Evolutionary conservation across 2,797 vertebrate species (phyloP).

Genomic region (Gadopsis marmoratus): DNA sequence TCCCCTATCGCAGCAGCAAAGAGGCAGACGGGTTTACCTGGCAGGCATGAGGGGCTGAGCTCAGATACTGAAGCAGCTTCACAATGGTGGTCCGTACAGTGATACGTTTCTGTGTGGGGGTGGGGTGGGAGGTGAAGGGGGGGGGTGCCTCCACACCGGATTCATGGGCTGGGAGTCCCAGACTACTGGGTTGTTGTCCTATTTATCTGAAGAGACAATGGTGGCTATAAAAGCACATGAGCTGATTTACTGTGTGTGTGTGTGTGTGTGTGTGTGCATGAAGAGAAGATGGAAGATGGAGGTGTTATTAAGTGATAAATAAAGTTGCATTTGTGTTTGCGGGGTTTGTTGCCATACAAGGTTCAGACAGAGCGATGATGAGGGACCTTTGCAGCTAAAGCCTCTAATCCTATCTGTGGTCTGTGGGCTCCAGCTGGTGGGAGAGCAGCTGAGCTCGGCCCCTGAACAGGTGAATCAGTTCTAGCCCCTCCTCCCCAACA

Average conservation of each 20-base stretch:
- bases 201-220: slow-evolving; percentile 76
- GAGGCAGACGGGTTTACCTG: slow-evolving; percentile 77
- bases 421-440: slow-evolving; percentile 69
- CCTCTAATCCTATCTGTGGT: slow-evolving; percentile 80
- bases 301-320: slow-evolving; percentile 75
- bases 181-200: slow-evolving; percentile 57
- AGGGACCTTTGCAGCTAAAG: slow-evolving; percentile 79
- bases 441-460: slow-evolving; percentile 69
- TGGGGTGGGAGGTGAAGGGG: slow-evolving; percentile 1
- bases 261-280: slow-evolving; percentile 37
- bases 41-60: slow-evolving; percentile 72
- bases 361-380: slow-evolving; percentile 72
- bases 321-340: slow-evolving; percentile 75
- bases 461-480: slow-evolving; percentile 76
- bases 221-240: slow-evolving; percentile 71
- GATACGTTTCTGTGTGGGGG: slow-evolving; percentile 62
- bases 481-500: slow-evolving; percentile 26
- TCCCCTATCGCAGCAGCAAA: slow-evolving; percentile 68
- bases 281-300: slow-evolving; percentile 32
- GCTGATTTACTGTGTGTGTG: slow-evolving; percentile 64
- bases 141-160: slow-evolving; percentile 61
- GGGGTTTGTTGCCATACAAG: slow-evolving; percentile 67
- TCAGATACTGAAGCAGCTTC: slow-evolving; percentile 57
- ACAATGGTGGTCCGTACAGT: slow-evolving; percentile 50
- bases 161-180: slow-evolving; percentile 74